These are phyloP conservation scores for Osedax fenrisi DNA, from an alignment of 2,888 invertebrate species.

Conservation along the genomic window DNA sequence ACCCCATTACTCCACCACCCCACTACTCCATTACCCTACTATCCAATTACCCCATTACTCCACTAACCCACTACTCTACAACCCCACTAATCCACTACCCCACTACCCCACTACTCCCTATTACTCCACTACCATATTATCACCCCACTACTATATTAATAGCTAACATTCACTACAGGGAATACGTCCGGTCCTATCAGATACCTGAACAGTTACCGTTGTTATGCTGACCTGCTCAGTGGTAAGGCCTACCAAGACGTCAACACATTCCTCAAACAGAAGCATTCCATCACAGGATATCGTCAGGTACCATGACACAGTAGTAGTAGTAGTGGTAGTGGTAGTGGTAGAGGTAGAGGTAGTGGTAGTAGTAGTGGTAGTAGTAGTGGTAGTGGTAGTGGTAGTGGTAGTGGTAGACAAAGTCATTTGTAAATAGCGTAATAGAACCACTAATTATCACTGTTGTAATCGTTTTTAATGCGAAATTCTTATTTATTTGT, in stretches of 20 bases:
- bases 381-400: too few species aligned
- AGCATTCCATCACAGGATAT: slow-evolving; percentile 45
- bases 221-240: slow-evolving; percentile 49
- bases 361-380: too few species aligned
- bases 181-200: slow-evolving; percentile 50
- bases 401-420: too few species aligned
- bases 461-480: too few species aligned
- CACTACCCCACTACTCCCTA: neutral
- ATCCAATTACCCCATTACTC: neutral
- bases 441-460: too few species aligned
- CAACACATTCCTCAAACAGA: slow-evolving; percentile 46
- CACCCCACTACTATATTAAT: too few species aligned
- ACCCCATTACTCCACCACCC: neutral
- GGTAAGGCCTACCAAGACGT: slow-evolving; percentile 50
- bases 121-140: neutral
- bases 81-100: neutral
- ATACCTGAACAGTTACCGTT: slow-evolving; percentile 45
- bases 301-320: too few species aligned
- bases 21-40: neutral
- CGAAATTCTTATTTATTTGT: too few species aligned
- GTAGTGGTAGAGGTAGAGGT: too few species aligned
- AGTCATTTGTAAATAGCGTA: too few species aligned
- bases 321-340: too few species aligned
- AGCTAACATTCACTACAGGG: too few species aligned
- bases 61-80: neutral